Conservation (phyloP, 2,888 invertebrate genomes). For the Microctonus aethiopoides region DNA sequence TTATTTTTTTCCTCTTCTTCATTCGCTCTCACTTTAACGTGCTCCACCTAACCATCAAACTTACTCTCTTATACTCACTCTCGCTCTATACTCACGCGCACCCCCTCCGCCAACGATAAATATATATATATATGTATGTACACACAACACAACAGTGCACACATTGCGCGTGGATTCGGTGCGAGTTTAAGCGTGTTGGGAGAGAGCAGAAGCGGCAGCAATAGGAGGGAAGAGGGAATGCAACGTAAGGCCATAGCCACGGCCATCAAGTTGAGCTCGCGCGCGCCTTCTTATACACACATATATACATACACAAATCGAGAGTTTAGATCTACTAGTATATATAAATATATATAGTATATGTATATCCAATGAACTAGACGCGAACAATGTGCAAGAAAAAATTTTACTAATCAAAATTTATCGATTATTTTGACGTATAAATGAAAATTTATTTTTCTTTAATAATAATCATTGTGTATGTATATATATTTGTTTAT, state of each 20-base stretch:
- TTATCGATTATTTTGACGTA: not conserved
- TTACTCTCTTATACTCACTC: not conserved
- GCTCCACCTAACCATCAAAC: no score
- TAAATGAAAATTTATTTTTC: no score
- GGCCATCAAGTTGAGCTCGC: slow-evolving; percentile 61
- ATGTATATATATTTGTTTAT: no score
- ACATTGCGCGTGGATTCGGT: slow-evolving; percentile 54
- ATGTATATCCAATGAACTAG: not conserved
- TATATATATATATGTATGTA: no score
- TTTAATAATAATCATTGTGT: no score
- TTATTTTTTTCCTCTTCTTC: no score
- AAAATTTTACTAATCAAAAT: no score
- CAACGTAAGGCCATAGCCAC: slow-evolving; percentile 66
- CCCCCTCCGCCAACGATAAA: not conserved
- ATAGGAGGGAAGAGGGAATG: slow-evolving; percentile 46
- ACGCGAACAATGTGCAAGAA: no score
- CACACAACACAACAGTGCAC: slow-evolving; percentile 40
- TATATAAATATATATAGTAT: not conserved
- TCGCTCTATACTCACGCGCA: not conserved
- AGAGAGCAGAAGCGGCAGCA: slow-evolving; percentile 11
- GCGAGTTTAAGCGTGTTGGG: slow-evolving; percentile 29
- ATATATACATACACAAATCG: not conserved
- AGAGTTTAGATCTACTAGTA: not conserved
- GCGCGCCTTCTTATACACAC: slow-evolving; percentile 30
- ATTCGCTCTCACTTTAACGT: not conserved